Evolutionary conservation across 2,888 invertebrate species (phyloP).

Genomic region (Dermolepida albohirtum): DNA sequence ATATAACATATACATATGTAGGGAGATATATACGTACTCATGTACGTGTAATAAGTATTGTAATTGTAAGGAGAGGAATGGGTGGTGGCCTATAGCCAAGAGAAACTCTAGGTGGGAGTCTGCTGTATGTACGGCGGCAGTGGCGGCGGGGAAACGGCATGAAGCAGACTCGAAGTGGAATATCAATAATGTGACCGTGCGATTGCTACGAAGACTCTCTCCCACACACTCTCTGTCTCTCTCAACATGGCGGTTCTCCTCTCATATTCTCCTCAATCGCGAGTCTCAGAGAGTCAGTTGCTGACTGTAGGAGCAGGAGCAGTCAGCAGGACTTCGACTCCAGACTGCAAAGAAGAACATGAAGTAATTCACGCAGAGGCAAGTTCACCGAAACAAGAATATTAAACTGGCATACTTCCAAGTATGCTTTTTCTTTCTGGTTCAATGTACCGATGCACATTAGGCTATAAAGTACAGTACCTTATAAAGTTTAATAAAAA

Average conservation of each 20-base stretch:
- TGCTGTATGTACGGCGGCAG: conserved; percentile 48
- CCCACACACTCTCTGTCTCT: conserved; percentile 44
- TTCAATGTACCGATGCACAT: too few species aligned
- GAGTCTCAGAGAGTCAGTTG: conserved; percentile 18
- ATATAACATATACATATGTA: not conserved
- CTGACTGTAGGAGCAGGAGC: conserved; percentile 32
- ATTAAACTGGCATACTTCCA: conserved; percentile 31
- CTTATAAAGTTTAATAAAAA: too few species aligned
- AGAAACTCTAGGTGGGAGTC: conserved; percentile 40
- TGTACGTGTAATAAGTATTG: conserved; percentile 39
- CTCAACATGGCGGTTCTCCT: conserved; percentile 49
- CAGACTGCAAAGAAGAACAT: conserved; percentile 25
- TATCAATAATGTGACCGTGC: conserved; percentile 66
- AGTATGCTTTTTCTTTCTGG: conserved; percentile 4
- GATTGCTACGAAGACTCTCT: conserved; percentile 58
- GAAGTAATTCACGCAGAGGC: conserved; percentile 33
- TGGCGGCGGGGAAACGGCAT: conserved; percentile 58
- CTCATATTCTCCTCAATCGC: conserved; percentile 42
- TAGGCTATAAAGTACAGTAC: too few species aligned
- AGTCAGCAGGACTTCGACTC: conserved; percentile 41
- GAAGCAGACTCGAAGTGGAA: conserved; percentile 64
- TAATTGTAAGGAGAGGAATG: conserved; percentile 43
- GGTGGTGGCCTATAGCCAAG: conserved; percentile 41
- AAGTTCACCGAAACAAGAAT: conserved; percentile 25
- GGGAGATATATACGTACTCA: conserved; percentile 1